A percentile compares a stretch with the other conserved stretches of the same genome.
These are phyloP conservation scores for Lepidocolaptes lacrymiger DNA, from an alignment of 2,797 vertebrate genomes.

Conservation along the genomic window DNA sequence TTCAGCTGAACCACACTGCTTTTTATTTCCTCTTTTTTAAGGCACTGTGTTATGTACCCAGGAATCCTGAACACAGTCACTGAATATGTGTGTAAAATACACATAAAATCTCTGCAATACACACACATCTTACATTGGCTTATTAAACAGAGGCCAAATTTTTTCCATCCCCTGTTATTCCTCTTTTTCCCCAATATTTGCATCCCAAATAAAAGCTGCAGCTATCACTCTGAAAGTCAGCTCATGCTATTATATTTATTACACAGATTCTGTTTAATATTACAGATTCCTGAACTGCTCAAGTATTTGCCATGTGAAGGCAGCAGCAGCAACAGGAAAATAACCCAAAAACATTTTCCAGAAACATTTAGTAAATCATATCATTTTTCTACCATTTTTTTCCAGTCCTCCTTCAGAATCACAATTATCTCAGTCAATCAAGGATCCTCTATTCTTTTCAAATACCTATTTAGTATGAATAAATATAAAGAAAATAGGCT, in stretches of 20 bases:
- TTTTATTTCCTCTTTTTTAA: background rate
- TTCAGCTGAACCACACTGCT: background rate
- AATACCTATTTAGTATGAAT: background rate
- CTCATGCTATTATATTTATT: background rate
- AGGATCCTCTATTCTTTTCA: background rate
- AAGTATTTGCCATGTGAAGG: background rate
- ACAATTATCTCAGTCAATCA: background rate
- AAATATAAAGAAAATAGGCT: background rate
- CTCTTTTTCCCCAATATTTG: background rate
- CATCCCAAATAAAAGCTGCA: background rate
- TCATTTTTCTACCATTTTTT: background rate
- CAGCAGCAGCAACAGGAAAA: background rate
- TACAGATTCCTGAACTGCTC: background rate
- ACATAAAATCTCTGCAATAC: background rate
- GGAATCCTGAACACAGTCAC: background rate
- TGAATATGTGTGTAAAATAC: background rate
- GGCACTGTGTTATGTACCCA: background rate
- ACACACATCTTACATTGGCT: rapidly evolving
- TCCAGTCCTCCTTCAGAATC: background rate
- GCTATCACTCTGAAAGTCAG: background rate
- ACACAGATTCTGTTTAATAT: background rate
- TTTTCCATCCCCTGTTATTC: background rate
- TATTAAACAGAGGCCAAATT: background rate
- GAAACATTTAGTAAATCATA: background rate
- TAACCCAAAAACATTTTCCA: background rate